Evolutionary conservation across 2,888 invertebrate genomes (phyloP), one percentile per base, ranked within the genome.

Genomic region (Calephelis perditalis): DNA sequence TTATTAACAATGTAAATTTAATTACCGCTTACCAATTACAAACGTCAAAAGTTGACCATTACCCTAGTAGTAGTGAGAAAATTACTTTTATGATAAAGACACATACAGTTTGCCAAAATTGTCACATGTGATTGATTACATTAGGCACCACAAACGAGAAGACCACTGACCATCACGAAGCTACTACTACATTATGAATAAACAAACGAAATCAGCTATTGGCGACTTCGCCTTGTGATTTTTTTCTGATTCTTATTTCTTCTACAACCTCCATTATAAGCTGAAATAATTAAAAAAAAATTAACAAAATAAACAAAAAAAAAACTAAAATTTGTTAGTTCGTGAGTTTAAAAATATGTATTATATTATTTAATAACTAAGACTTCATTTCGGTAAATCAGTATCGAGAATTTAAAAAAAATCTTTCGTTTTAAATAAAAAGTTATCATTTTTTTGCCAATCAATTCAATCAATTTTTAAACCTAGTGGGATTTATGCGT

Each of bases 241-340:
- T 89, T 73, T 88, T 87, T 79, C 88, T 84, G 83, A 90, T 85
- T 84, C 89, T 81, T 85, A 90, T 90, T 73, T 90, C 90, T 85
- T 90, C 90, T 68, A 90, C 87, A 79, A 90, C 88, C 81, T 90
- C 90, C 89, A 89, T 89, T 69, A 90, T 90, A 67, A 88, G 87
- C 89, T 89, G 90, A 86, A 89, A 88, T 81, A 67, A 82, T 71
- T 66, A 81, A 85, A 83, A 71, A 70, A 62, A 68, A 71, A 66
- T 54, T 67, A 69, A 69, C 66, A 65, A 26, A 26, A 26, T 63
- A 15, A 59, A 55, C 26, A 55, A 37, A 36, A 43, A 8, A 40
- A 43, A 10, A 43, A 58, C 9, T 11, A 11, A 54, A 56, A 46
- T 43, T 15, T 54, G 54, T 61, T 37, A 12, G 12, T 45, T 57